Percentiles rank a stretch among this genome's conserved stretches.
Evolutionary conservation across 1,140 invertebrate genomes (phyloP).

Genomic region (Hylaeus volcanicus): DNA sequence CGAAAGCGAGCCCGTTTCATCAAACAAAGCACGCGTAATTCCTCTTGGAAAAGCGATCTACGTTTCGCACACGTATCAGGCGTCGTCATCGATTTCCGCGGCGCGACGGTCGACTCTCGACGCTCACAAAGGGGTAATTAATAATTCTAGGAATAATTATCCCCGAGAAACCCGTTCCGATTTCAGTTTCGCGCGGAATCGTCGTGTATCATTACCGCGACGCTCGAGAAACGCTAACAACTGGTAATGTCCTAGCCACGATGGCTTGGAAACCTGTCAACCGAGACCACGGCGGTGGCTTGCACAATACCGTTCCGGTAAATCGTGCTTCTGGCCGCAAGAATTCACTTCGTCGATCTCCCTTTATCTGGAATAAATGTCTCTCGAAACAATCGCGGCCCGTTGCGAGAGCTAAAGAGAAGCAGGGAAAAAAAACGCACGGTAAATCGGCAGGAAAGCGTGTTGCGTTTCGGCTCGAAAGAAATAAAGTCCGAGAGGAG

Average conservation of each 20-base stretch:
- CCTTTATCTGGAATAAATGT: constrained; percentile 58
- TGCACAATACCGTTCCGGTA: constrained; percentile 57
- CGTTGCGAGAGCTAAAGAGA: not conserved
- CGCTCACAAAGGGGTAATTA: constrained; percentile 27
- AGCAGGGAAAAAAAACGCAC: not conserved
- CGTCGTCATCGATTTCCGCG: not conserved
- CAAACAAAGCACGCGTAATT: too few species aligned
- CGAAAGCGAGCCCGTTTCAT: too few species aligned
- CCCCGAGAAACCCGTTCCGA: constrained; percentile 27
- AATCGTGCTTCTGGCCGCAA: constrained; percentile 53
- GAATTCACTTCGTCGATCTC: constrained; percentile 60
- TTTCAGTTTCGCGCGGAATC: constrained; percentile 46
- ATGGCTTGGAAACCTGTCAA: constrained; percentile 64
- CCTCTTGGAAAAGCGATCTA: too few species aligned
- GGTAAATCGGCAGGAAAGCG: not conserved
- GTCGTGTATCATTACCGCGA: constrained; percentile 51
- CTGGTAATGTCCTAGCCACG: constrained; percentile 46
- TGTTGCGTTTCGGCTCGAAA: not conserved
- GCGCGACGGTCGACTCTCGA: not conserved
- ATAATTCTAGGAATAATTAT: constrained; percentile 42
- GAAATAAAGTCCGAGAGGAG: not conserved
- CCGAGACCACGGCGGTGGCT: constrained; percentile 51
- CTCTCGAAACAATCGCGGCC: constrained; percentile 35
- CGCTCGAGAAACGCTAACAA: constrained; percentile 50
- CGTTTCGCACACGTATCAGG: too few species aligned